These are phyloP conservation scores for Takifugu bimaculatus DNA, from an alignment of 2,113 vertebrate genomes.

Conservation along the genomic window DNA sequence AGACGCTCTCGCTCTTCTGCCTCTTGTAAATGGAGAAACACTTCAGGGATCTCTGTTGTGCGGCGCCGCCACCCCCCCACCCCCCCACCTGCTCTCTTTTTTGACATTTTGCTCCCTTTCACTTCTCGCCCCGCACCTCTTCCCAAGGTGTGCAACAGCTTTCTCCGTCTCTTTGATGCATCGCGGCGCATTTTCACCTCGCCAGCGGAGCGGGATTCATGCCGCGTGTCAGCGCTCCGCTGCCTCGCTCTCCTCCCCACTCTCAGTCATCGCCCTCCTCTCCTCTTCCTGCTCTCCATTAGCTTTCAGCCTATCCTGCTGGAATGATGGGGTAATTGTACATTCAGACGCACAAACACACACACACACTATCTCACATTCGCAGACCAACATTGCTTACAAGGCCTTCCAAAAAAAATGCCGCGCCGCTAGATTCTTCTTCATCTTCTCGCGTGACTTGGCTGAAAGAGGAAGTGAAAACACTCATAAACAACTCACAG, in stretches of 20 bases:
- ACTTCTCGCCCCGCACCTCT: background rate
- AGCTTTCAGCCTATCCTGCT: constrained; percentile 40
- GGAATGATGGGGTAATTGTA: constrained; percentile 48
- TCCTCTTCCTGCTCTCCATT: constrained; percentile 23
- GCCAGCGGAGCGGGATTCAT: constrained; percentile 25
- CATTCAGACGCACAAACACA: constrained; percentile 24
- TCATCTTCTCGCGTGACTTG: constrained; percentile 27
- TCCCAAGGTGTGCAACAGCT: constrained; percentile 34
- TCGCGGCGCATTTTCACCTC: constrained; percentile 43
- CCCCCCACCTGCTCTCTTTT: constrained; percentile 18
- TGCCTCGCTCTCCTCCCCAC: constrained; percentile 10
- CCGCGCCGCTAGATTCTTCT: constrained; percentile 20
- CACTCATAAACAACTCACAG: constrained; percentile 16
- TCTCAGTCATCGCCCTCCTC: constrained; percentile 42
- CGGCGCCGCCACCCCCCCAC: constrained; percentile 29
- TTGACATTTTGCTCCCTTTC: constrained; percentile 3
- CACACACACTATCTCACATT: constrained; percentile 42
- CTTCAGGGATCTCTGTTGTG: constrained; percentile 41
- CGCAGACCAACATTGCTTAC: constrained; percentile 30
- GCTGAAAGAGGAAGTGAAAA: constrained; percentile 15
- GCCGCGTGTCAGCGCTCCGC: constrained; percentile 40
- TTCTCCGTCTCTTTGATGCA: constrained; percentile 41
- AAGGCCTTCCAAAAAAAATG: constrained; percentile 35
- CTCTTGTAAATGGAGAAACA: constrained; percentile 46
- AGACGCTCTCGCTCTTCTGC: background rate